A percentile compares a stretch with the other conserved stretches of the same genome.
Evolutionary conservation across 2,888 invertebrate species (phyloP).

Genomic region (Cremastinae sp.): DNA sequence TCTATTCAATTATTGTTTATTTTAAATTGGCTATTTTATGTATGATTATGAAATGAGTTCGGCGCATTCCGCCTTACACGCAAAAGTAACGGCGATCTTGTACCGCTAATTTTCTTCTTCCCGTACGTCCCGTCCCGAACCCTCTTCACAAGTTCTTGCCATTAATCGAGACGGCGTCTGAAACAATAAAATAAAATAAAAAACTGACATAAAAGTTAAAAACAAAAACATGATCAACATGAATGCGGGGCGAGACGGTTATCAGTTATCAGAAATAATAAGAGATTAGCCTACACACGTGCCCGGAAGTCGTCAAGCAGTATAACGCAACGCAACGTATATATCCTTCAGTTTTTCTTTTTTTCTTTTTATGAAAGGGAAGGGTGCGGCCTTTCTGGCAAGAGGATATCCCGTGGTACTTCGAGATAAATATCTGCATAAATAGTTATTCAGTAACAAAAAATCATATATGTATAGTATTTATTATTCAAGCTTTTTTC

Average conservation of each 20-base stretch:
- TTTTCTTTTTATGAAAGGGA: neutral
- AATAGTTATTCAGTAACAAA: no score
- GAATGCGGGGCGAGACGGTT: constrained; percentile 14
- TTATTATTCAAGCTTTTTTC: no score
- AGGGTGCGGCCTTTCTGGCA: constrained; percentile 40
- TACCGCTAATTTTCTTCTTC: constrained; percentile 48
- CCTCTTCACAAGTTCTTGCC: constrained; percentile 19
- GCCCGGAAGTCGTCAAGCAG: constrained; percentile 52
- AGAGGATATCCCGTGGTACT: constrained; percentile 33
- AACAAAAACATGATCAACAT: constrained; percentile 3
- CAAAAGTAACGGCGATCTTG: constrained; percentile 48
- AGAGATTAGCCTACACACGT: constrained; percentile 29
- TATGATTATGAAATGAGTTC: no score
- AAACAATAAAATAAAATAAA: constrained; percentile 20
- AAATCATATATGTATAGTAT: neutral
- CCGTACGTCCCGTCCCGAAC: constrained; percentile 1
- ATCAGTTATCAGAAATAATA: constrained; percentile 20
- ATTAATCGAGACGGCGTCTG: constrained; percentile 11
- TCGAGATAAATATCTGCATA: neutral
- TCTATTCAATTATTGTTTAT: neutral
- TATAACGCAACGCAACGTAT: neutral
- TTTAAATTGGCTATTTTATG: neutral
- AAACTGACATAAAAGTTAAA: constrained; percentile 1
- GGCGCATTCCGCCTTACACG: constrained; percentile 33
- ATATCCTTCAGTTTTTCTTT: neutral